These are phyloP conservation scores for Marisa cornuarietis DNA, from an alignment of 1,140 invertebrate species.

Conservation along the genomic window DNA sequence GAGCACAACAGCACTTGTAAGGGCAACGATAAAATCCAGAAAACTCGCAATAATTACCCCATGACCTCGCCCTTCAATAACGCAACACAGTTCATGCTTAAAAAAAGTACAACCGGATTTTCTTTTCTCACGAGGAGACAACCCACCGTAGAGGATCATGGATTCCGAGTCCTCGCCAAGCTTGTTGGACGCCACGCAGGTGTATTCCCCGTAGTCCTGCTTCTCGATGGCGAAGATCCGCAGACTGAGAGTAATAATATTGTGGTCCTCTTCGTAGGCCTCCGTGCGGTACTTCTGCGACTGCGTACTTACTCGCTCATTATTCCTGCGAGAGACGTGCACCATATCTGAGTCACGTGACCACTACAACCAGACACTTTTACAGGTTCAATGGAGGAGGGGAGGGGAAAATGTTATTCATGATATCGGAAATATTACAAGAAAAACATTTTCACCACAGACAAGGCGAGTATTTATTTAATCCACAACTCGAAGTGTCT, in stretches of 20 bases:
- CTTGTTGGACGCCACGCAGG: constrained; percentile 89
- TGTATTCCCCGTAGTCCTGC: constrained; percentile 87
- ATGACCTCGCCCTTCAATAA: background rate
- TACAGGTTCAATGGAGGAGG: background rate
- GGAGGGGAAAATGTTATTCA: background rate
- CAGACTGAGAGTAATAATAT: constrained; percentile 85
- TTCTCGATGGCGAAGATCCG: constrained; percentile 81
- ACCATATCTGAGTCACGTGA: too few relatives aligned
- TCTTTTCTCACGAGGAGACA: background rate
- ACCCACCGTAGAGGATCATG: constrained; percentile 82
- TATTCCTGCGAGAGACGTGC: background rate
- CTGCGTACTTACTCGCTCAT: background rate
- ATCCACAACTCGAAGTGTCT: too few relatives aligned
- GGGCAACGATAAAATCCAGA: background rate
- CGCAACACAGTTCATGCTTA: background rate
- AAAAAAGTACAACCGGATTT: background rate
- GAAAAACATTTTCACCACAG: background rate
- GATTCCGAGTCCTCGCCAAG: constrained; percentile 86
- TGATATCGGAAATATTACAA: background rate
- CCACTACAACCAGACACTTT: background rate
- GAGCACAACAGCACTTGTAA: too few relatives aligned
- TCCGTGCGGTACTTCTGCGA: constrained; percentile 79
- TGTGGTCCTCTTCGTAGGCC: constrained; percentile 74
- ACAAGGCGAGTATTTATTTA: too few relatives aligned
- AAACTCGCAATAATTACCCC: background rate